These are phyloP conservation scores for Pollenia labialis DNA, from an alignment of 2,888 invertebrate species.

Conservation along the genomic window DNA sequence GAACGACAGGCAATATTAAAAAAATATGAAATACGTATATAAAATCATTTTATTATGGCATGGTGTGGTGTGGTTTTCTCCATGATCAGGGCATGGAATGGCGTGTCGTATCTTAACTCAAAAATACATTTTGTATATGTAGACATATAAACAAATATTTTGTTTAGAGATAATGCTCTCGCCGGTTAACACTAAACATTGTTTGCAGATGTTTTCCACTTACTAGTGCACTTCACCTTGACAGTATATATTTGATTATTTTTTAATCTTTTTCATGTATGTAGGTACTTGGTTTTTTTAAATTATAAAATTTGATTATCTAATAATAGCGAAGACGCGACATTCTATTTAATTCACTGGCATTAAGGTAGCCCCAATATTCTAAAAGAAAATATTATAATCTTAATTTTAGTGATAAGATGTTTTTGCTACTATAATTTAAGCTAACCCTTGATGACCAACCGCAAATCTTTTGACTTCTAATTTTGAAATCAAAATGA, in stretches of 20 bases:
- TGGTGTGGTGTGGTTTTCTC: slow-evolving; percentile 17
- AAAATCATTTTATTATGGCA: slow-evolving; percentile 5
- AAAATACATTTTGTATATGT: slow-evolving; percentile 2
- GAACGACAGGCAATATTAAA: slow-evolving; percentile 31
- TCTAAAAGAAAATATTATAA: no score
- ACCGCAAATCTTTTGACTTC: no score
- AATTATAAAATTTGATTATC: no score
- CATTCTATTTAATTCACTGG: no score
- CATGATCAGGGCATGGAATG: slow-evolving; percentile 19
- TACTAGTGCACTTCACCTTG: slow-evolving; percentile 41
- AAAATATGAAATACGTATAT: not conserved
- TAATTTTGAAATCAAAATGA: no score
- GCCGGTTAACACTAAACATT: slow-evolving; percentile 2
- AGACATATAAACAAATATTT: not conserved
- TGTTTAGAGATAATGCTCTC: not conserved
- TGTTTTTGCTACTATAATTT: no score
- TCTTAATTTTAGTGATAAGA: no score
- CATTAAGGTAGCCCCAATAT: no score
- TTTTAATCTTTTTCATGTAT: not conserved
- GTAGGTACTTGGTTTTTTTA: not conserved
- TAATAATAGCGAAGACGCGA: no score
- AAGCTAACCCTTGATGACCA: no score
- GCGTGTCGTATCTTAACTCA: not conserved
- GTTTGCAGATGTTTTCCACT: slow-evolving; percentile 27
- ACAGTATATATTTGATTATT: slow-evolving; percentile 8